These are phyloP conservation scores for Brotula barbata DNA, from an alignment of 2,797 vertebrate genomes.

Conservation along the genomic window DNA sequence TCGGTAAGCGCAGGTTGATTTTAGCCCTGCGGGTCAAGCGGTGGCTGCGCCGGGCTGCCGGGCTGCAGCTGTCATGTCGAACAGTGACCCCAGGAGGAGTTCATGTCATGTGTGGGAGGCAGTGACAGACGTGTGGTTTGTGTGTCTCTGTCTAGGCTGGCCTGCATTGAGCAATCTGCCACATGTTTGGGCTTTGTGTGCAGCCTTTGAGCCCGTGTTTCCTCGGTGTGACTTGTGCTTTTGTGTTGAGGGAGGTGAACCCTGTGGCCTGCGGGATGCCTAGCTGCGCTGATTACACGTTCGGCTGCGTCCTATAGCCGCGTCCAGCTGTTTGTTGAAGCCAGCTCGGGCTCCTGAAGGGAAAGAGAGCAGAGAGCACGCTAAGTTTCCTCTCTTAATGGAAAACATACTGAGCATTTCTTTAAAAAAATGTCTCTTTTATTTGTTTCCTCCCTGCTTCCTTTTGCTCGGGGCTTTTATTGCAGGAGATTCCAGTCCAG, in stretches of 20 bases:
- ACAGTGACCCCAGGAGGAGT: constrained; percentile 70
- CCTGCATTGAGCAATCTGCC: constrained; percentile 63
- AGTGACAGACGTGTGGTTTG: constrained; percentile 69
- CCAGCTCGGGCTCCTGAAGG: constrained; percentile 22
- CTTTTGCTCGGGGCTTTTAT: constrained; percentile 44
- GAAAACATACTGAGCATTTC: constrained; percentile 66
- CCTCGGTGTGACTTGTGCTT: constrained; percentile 64
- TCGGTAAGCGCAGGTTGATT: constrained; percentile 45
- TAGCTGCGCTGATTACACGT: constrained; percentile 68
- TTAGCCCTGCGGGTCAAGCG: constrained; percentile 35
- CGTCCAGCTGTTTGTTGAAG: constrained; percentile 53
- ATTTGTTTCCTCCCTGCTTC: constrained; percentile 67
- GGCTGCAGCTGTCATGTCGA: constrained; percentile 65
- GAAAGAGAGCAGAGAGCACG: constrained; percentile 12
- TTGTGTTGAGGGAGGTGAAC: constrained; percentile 60
- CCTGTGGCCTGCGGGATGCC: constrained; percentile 55
- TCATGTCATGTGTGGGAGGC: constrained; percentile 69
- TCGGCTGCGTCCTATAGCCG: constrained; percentile 31
- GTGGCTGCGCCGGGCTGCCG: constrained; percentile 30
- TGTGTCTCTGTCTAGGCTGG: constrained; percentile 70
- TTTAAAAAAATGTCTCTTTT: constrained; percentile 57
- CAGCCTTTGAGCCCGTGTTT: constrained; percentile 59
- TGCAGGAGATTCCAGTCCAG: constrained; percentile 58
- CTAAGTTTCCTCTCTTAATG: constrained; percentile 60
- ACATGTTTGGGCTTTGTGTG: constrained; percentile 72